phyloP scores from a whole-genome alignment of 2,888 invertebrate species.

The Temnothorax unifasciatus region DNA sequence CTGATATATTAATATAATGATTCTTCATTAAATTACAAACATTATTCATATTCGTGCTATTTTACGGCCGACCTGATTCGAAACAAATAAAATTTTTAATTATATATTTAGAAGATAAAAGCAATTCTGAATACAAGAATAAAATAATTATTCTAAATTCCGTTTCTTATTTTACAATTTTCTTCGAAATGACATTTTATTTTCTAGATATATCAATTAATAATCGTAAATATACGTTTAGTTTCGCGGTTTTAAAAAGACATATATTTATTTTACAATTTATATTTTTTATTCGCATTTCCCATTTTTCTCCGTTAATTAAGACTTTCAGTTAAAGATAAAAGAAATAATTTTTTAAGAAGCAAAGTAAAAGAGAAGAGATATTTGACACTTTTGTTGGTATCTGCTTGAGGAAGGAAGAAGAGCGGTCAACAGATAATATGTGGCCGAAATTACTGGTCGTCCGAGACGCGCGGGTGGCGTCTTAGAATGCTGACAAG shows the following conservation, averaged over 20 bases:
- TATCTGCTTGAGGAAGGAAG: background rate
- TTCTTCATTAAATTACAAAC: background rate
- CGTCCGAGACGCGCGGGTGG: slow-evolving; percentile 54
- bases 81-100: background rate
- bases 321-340: background rate
- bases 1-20: background rate
- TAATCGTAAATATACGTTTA: background rate
- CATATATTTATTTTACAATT: background rate
- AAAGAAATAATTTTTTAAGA: background rate
- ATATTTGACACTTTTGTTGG: background rate
- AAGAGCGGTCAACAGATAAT: slow-evolving; percentile 71
- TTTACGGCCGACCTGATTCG: background rate
- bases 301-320: background rate
- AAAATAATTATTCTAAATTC: background rate
- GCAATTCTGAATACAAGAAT: background rate
- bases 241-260: too few species aligned
- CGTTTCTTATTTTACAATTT: background rate
- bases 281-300: background rate
- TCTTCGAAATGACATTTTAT: background rate
- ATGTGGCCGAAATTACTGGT: slow-evolving; percentile 70
- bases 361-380: background rate
- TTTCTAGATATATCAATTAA: background rate
- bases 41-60: background rate
- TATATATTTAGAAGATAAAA: background rate
- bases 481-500: slow-evolving; percentile 75